Conservation (phyloP, 2,797 vertebrate genomes). For the Spheniscus humboldti region DNA sequence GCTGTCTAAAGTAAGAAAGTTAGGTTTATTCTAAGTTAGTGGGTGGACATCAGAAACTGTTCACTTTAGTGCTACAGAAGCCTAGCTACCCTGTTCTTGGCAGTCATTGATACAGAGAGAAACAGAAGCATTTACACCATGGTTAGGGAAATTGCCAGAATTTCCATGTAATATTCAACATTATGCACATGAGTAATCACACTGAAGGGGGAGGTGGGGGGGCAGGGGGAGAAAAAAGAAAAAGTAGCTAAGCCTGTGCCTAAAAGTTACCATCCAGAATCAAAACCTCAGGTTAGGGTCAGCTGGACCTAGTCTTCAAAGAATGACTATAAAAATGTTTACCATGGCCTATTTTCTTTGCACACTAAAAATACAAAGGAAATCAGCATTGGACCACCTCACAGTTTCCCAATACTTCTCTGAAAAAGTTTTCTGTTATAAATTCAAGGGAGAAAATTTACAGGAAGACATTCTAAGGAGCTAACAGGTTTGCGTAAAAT, state of each 20-base stretch:
- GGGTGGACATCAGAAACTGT: background rate
- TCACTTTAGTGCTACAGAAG: background rate
- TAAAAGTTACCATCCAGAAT: background rate
- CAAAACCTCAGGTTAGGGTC: background rate
- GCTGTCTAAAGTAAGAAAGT: background rate
- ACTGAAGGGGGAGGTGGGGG: too few species aligned
- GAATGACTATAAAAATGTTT: background rate
- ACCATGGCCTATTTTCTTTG: background rate
- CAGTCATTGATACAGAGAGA: background rate
- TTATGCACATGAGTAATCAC: background rate
- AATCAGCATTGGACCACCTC: background rate
- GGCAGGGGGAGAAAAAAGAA: accelerated
- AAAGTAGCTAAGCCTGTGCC: background rate
- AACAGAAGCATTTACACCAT: background rate
- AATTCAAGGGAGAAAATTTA: background rate
- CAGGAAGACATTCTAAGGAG: background rate
- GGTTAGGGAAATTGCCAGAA: background rate
- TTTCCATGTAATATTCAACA: background rate
- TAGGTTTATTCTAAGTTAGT: background rate
- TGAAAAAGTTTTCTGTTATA: background rate
- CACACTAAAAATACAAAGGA: background rate
- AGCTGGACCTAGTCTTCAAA: background rate
- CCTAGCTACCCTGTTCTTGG: background rate
- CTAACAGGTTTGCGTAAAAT: background rate
- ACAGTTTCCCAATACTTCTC: background rate